Evolutionary conservation across 2,888 invertebrate species (phyloP).

Genomic region (Ormia ochracea): DNA sequence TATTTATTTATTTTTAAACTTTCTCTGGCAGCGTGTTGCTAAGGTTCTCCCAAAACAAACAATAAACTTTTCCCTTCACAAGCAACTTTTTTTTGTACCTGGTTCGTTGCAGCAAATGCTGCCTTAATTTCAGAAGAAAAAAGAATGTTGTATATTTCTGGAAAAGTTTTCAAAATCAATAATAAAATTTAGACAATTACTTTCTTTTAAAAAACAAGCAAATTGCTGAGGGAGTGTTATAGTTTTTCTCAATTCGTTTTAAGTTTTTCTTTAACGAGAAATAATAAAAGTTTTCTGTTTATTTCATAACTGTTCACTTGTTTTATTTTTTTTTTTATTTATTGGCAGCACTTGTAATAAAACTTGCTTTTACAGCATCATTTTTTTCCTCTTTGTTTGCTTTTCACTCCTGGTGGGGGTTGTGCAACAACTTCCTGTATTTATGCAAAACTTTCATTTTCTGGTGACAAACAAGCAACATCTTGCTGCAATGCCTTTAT

Average conservation of each 20-base stretch:
- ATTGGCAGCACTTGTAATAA: neutral
- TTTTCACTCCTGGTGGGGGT: conserved; percentile 1
- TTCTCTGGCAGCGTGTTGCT: conserved; percentile 26
- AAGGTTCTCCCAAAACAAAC: neutral
- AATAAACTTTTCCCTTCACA: neutral
- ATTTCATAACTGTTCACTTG: conserved; percentile 18
- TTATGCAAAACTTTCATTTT: conserved; percentile 55
- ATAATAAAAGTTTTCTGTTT: conserved; percentile 25
- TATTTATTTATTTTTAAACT: neutral
- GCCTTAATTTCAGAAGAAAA: neutral
- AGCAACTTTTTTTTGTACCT: too few relatives aligned
- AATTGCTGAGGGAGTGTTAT: conserved; percentile 39
- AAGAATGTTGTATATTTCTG: neutral
- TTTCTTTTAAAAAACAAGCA: conserved; percentile 23
- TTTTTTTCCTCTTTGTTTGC: conserved; percentile 22
- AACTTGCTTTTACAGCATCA: conserved; percentile 18
- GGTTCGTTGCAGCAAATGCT: neutral
- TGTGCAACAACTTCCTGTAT: conserved; percentile 45
- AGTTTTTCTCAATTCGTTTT: conserved; percentile 16
- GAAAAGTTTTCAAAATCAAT: conserved; percentile 47
- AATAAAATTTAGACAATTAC: conserved; percentile 56
- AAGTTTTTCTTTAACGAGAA: conserved; percentile 32
- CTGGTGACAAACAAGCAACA: conserved; percentile 43
- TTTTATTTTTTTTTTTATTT: neutral
- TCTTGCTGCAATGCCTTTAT: conserved; percentile 22